Evolutionary conservation across 2,797 vertebrate species (phyloP).

Genomic region (Neomorphus geoffroyi): DNA sequence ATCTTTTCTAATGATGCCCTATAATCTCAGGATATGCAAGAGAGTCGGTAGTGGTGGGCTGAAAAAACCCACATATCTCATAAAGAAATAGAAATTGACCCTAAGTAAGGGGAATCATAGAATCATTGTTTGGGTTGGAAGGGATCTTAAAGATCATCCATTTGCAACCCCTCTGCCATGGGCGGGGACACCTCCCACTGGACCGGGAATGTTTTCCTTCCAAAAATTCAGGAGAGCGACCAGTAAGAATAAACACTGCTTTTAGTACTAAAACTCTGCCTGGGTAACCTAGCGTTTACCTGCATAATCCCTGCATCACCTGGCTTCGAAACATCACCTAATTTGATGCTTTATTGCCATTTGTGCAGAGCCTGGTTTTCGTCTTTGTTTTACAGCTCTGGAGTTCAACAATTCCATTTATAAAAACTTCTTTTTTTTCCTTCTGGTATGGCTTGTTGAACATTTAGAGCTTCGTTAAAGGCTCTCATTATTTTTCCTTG

Average conservation of each 20-base stretch:
- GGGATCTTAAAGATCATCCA: too few relatives aligned
- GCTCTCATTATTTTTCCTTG: not conserved
- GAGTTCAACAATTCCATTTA: conserved; percentile 8
- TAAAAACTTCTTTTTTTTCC: not conserved
- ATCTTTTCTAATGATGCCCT: not conserved
- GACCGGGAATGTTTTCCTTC: not conserved
- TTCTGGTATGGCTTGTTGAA: not conserved
- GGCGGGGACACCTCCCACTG: too few relatives aligned
- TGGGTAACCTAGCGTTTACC: not conserved
- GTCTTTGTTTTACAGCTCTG: not conserved
- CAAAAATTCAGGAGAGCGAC: not conserved
- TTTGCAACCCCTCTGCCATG: too few relatives aligned
- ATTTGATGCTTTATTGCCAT: not conserved
- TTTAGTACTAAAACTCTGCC: not conserved
- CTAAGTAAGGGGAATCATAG: not conserved
- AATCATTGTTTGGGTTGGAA: too few relatives aligned
- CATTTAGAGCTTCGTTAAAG: not conserved
- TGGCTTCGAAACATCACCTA: not conserved
- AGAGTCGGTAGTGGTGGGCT: not conserved
- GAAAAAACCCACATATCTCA: rapidly evolving
- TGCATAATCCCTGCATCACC: not conserved
- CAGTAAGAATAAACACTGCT: not conserved
- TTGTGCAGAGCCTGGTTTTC: not conserved
- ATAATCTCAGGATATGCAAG: rapidly evolving
- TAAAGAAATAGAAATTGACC: not conserved